phyloP scores from a whole-genome alignment of 2,888 invertebrate genomes.

The Zygogramma bicolorata region DNA sequence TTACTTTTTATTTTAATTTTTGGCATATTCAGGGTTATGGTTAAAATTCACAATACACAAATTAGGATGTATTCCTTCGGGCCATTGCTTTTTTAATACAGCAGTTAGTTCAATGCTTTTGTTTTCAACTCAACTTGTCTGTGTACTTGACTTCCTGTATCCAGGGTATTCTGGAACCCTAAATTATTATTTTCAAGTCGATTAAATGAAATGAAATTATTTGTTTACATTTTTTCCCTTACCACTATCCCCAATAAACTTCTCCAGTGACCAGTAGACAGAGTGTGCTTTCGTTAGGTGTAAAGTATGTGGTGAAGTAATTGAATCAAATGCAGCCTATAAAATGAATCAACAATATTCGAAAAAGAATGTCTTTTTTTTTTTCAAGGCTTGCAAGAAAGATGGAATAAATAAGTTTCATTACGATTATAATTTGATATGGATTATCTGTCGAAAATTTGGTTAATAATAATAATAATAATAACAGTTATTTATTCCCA shows the following conservation, averaged over 20 bases:
- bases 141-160: not conserved
- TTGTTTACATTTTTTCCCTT: not conserved
- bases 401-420: no score
- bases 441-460: no score
- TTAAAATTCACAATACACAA: conserved; percentile 28
- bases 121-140: not conserved
- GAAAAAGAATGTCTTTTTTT: no score
- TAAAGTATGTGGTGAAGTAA: no score
- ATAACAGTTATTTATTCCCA: no score
- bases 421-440: no score
- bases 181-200: conserved; percentile 30
- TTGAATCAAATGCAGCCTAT: no score
- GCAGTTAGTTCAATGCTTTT: not conserved
- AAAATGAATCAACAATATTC: no score
- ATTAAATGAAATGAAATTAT: conserved; percentile 26
- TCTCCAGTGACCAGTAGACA: no score
- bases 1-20: conserved; percentile 23
- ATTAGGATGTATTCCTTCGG: not conserved
- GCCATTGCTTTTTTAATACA: not conserved
- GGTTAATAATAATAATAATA: no score
- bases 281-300: no score
- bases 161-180: conserved; percentile 5
- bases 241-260: not conserved
- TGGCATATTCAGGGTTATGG: conserved; percentile 33
- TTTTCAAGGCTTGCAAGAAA: no score